phyloP scores from a whole-genome alignment of 1,140 invertebrate genomes.

The Ceratosolen solmsi region DNA sequence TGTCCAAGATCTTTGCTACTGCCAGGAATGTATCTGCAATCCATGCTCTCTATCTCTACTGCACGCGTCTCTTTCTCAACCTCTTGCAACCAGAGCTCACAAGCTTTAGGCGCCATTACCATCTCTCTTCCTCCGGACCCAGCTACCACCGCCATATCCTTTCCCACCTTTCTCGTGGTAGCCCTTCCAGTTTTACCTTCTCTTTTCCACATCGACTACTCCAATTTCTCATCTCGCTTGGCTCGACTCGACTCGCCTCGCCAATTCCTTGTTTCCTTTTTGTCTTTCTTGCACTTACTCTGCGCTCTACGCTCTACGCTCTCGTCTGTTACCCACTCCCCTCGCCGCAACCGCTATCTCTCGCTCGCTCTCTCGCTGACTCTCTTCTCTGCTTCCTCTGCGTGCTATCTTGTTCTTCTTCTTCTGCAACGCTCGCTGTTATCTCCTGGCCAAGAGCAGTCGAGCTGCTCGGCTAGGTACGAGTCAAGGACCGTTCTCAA shows the following conservation, averaged over 20 bases:
- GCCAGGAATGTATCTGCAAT: background rate
- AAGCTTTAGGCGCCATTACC: conserved; percentile 46
- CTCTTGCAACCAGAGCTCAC: background rate
- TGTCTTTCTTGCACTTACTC: conserved; percentile 12
- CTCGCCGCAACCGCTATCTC: no score
- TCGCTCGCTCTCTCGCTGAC: conserved; percentile 45
- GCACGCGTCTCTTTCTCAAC: background rate
- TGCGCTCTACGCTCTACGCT: conserved; percentile 51
- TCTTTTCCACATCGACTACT: conserved; percentile 57
- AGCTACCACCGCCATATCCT: conserved; percentile 30
- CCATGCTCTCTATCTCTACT: background rate
- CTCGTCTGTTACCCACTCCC: no score
- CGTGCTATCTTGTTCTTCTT: conserved; percentile 49
- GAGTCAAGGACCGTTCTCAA: conserved; percentile 75
- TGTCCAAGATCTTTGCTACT: background rate
- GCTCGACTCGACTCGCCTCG: conserved; percentile 49
- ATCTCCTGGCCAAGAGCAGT: conserved; percentile 26
- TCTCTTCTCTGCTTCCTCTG: conserved; percentile 36
- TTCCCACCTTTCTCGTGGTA: conserved; percentile 47
- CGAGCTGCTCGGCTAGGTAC: conserved; percentile 54
- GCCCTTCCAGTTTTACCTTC: conserved; percentile 58
- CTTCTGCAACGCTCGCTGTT: conserved; percentile 29
- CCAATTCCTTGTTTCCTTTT: conserved; percentile 45
- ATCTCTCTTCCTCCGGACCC: background rate
- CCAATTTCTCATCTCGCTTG: conserved; percentile 52